Evolutionary conservation across 1,140 invertebrate genomes (phyloP).

Genomic region (Apis cerana): DNA sequence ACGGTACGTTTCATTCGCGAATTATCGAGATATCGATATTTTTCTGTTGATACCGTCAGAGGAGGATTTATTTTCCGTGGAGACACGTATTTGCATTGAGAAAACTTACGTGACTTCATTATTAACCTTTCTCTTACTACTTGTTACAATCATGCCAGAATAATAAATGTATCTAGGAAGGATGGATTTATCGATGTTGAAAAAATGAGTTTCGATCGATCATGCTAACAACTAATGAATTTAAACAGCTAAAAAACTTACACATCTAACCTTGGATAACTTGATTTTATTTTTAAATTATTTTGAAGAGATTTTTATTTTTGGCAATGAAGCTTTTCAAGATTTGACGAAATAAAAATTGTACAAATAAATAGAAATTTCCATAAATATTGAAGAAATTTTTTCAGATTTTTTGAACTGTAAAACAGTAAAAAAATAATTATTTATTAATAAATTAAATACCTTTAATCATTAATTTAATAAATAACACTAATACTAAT

Average conservation of each 20-base stretch:
- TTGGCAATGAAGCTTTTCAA: no score
- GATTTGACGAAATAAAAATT: no score
- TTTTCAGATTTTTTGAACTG: no score
- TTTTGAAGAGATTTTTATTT: no score
- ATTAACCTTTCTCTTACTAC: not conserved
- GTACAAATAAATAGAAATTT: no score
- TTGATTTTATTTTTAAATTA: no score
- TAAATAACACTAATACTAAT: no score
- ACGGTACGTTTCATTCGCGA: slow-evolving; percentile 28
- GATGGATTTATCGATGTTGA: not conserved
- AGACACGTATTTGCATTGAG: slow-evolving; percentile 6
- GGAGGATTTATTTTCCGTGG: not conserved
- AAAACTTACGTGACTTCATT: slow-evolving; percentile 37
- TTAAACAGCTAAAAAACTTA: not conserved
- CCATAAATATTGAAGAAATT: no score
- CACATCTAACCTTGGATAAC: no score
- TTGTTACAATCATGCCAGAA: not conserved
- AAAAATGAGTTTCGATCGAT: not conserved
- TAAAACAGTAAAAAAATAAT: no score
- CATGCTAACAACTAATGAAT: not conserved
- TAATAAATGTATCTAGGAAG: slow-evolving; percentile 2
- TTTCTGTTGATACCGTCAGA: slow-evolving; percentile 8
- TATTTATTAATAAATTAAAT: no score
- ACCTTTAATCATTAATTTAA: no score
- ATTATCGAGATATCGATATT: slow-evolving; percentile 29